Conservation (phyloP, 1,140 invertebrate genomes). For the Homarus americanus region DNA sequence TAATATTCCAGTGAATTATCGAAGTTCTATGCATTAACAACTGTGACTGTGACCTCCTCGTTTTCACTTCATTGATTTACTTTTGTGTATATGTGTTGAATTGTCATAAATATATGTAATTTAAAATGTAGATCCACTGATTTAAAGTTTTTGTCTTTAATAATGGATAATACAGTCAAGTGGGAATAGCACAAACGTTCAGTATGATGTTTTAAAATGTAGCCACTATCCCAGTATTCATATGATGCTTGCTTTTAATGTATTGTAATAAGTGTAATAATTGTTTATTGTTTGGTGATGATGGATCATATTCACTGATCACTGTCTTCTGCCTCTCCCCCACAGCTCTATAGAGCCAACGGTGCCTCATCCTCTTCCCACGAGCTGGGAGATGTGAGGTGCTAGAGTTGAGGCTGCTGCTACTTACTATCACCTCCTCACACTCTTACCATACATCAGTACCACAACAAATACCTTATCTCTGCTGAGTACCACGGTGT, state of each 20-base stretch:
- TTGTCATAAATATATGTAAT: background rate
- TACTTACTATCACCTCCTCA: background rate
- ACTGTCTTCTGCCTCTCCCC: slow-evolving; percentile 39
- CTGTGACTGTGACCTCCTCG: background rate
- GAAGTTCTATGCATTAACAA: background rate
- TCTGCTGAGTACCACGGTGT: slow-evolving; percentile 21
- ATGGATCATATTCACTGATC: no score
- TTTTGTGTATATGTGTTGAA: background rate
- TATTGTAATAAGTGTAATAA: no score
- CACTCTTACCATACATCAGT: background rate
- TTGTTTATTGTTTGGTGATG: no score
- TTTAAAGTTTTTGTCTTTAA: no score
- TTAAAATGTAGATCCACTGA: background rate
- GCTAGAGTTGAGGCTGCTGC: slow-evolving; percentile 14
- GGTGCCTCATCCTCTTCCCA: slow-evolving; percentile 74
- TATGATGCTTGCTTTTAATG: no score
- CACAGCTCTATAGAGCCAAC: slow-evolving; percentile 73
- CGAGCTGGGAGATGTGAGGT: slow-evolving; percentile 75
- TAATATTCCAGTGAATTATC: background rate
- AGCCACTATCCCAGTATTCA: no score
- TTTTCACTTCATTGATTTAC: background rate
- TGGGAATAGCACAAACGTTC: no score
- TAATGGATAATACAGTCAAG: no score
- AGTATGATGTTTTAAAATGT: no score
- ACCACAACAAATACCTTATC: background rate